Base-by-base conservation (phyloP, 2,888 invertebrate species). In the Drosophila koepferae region DNA sequence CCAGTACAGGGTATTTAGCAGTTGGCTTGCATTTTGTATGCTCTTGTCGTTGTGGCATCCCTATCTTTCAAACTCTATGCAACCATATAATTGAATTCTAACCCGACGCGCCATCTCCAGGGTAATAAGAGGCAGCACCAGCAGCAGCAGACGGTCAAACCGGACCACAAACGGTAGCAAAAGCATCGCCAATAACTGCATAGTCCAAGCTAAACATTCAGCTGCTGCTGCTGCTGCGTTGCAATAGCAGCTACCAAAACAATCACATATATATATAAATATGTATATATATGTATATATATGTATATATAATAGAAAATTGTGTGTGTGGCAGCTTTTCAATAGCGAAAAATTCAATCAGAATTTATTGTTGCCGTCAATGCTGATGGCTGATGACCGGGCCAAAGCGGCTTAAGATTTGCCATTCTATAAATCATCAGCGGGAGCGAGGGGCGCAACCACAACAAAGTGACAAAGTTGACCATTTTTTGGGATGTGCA, bases 71-170 rank as follows among this genome's bases (percentile, higher is more conserved):
- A 72, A 64, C 80, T 81, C 81, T 76, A 51, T 83, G 81, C 77
- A 68, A 36, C 70, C 84, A 78, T 74, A 90, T 89, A 86, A 86
- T 90, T 89, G 86, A 86, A 86, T 86, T 83, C 87, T 89, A 90
- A 81, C 64, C 89, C 85, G 73, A 87, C 65, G 80, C 80, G 76
- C 67, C 77, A 82, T 89, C 85, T 87, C 85, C 71, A 82, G 85
- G 85, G 85, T 81, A 89, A 87, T 89, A 82, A 72, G 69, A 72
- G 64, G 68, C 55, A 41, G 38, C 36, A 51, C 8, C n/a, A 49
- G 40, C 14, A 59, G 36, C 20, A 54, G 28, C 23, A 59, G 63
- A 71, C 34, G 75, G 66, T 63, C 72, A 80, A 72, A 63, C 44
- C 51, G 62, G 61, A 72, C 64, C 63, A 71, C 43, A 65, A 69